These are phyloP conservation scores for Hozukius guyotensis DNA, from an alignment of 2,797 vertebrate genomes.

Conservation along the genomic window DNA sequence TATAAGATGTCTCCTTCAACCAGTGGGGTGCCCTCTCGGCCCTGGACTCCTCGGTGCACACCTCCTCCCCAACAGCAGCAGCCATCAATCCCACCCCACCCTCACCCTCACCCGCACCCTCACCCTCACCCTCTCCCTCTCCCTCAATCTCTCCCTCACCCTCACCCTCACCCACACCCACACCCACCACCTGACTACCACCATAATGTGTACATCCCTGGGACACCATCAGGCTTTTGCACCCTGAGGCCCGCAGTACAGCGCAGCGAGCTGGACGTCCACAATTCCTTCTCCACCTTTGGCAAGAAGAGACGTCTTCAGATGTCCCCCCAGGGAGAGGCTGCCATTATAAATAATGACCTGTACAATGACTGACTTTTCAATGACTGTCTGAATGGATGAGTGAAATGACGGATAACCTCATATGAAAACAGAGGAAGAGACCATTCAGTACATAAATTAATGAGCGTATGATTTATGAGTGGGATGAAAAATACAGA, in stretches of 20 bases:
- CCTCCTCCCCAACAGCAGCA: constrained; percentile 83
- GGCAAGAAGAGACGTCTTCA: constrained; percentile 92
- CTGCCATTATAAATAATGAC: constrained; percentile 91
- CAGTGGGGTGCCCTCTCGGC: constrained; percentile 74
- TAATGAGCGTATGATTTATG: constrained; percentile 16
- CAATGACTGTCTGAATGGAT: constrained; percentile 18
- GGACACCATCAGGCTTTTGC: constrained; percentile 87
- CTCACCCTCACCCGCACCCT: constrained; percentile 56
- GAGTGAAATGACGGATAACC: constrained; percentile 31
- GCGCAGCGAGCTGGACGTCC: constrained; percentile 86
- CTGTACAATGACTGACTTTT: constrained; percentile 83
- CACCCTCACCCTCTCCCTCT: constrained; percentile 78
- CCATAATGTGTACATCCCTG: constrained; percentile 93
- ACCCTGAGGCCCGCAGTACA: constrained; percentile 82
- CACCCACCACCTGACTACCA: constrained; percentile 91
- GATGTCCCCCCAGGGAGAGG: constrained; percentile 85
- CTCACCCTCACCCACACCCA: constrained; percentile 60
- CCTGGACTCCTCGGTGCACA: constrained; percentile 89
- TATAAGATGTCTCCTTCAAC: constrained; percentile 86
- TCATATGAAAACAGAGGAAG: constrained; percentile 21
- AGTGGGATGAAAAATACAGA: constrained; percentile 23
- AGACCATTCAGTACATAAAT: constrained; percentile 25
- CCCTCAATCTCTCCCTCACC: constrained; percentile 76
- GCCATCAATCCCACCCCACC: constrained; percentile 63
- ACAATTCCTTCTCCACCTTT: constrained; percentile 94